Evolutionary conservation across 2,797 vertebrate genomes (phyloP), one percentile per base, ranked within the genome.

Genomic region (Pempheris klunzingeri): DNA sequence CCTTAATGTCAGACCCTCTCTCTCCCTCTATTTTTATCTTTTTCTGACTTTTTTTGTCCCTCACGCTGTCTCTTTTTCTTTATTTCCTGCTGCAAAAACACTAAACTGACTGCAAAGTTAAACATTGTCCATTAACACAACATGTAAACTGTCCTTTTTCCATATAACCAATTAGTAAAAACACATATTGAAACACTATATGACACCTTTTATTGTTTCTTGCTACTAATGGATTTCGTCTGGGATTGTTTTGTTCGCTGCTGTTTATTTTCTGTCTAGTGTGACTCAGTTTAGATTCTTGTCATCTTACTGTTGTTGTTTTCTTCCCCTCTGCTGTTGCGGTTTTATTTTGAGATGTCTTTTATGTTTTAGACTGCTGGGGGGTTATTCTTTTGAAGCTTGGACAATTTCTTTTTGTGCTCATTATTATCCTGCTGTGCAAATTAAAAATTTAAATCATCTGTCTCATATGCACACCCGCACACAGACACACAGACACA

Each of bases 391-490:
- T 47, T 89, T 82, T 86, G 81, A 87, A 77, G 84, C 67, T 44
- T 24, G 0, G 12, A 11, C 38, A 22, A 10, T 86, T 73, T 74
- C 46, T 69, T 64, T 81, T 69, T 72, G 58, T 76, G 87, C 76
- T 86, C 72, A 69, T 88, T 90, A 74, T 72, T 34, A 69, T 71
- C 79, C 71, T 38, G 52, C 81, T 83, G 84, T 53, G 53, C 70
- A 28, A 77, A 87, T 91, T 62, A 87, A 89, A 81, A 83, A 82
- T 81, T 57, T 0, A 77, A 80, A 85, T 64, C 30, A 36, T 64
- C 12, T 43, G 41, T 57, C 64, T 28, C 32, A 12, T 3, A 18
- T 38, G 26, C 72, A 24, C 17, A 11, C 47, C 55, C 61, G 11
- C 50, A 58, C 71, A 41, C 52, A 54, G 26, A 44, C 46, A 65